These are phyloP conservation scores for Brachyopa scutellaris DNA, from an alignment of 2,888 invertebrate species.

Conservation along the genomic window DNA sequence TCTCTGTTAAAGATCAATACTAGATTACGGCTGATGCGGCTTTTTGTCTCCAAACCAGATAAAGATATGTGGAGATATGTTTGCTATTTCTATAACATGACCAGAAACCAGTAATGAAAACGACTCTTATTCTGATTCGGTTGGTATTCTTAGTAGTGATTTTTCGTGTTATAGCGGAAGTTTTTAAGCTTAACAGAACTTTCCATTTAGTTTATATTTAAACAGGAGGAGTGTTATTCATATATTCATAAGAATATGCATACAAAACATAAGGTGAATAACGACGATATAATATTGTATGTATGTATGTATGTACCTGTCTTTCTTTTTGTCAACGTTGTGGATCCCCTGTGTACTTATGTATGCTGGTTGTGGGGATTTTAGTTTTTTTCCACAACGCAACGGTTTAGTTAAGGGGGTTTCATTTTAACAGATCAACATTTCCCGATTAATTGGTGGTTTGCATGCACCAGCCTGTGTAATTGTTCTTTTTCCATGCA, in stretches of 20 bases:
- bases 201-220: not conserved
- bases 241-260: not conserved
- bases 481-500: not conserved
- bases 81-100: slow-evolving; percentile 13
- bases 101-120: slow-evolving; percentile 15
- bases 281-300: not conserved
- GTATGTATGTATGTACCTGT: too few relatives aligned
- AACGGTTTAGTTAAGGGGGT: not conserved
- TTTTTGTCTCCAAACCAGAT: slow-evolving; percentile 33
- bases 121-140: not conserved
- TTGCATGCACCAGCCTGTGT: not conserved
- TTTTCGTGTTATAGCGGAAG: slow-evolving; percentile 48
- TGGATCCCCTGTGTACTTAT: slow-evolving; percentile 32
- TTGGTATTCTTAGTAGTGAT: slow-evolving; percentile 34
- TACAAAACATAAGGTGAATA: not conserved
- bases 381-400: slow-evolving; percentile 25
- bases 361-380: slow-evolving; percentile 6
- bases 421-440: slow-evolving; percentile 2
- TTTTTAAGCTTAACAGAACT: slow-evolving; percentile 37
- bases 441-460: slow-evolving; percentile 19
- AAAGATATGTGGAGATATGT: slow-evolving; percentile 15
- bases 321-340: slow-evolving; percentile 21
- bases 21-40: slow-evolving; percentile 27
- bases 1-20: too few relatives aligned
- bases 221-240: slow-evolving; percentile 11